phyloP scores from a whole-genome alignment of 2,888 invertebrate genomes.

The Tetropium fuscum region DNA sequence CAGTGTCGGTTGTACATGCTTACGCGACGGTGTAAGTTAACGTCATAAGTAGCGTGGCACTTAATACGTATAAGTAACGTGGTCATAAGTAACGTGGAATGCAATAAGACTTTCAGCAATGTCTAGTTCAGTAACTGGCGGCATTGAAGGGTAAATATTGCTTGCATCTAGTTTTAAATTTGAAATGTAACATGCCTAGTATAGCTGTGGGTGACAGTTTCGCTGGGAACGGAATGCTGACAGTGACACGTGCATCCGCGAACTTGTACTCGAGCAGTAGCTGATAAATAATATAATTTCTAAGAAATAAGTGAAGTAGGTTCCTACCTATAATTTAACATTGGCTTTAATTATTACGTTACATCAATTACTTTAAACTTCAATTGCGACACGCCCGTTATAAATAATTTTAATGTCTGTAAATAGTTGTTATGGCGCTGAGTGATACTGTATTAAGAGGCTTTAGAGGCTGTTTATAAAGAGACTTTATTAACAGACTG shows the following conservation, averaged over 20 bases:
- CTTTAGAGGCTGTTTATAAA: too few relatives aligned
- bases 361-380: background rate
- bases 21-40: too few relatives aligned
- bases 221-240: background rate
- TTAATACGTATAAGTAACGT: slow-evolving; percentile 22
- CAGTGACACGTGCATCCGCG: too few relatives aligned
- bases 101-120: slow-evolving; percentile 17
- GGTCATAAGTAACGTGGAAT: slow-evolving; percentile 24
- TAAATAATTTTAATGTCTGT: background rate
- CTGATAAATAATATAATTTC: background rate
- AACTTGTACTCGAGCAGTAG: too few relatives aligned
- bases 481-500: too few relatives aligned
- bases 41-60: too few relatives aligned
- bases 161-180: background rate
- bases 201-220: background rate
- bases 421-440: too few relatives aligned
- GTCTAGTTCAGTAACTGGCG: slow-evolving; percentile 23
- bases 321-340: background rate
- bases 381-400: background rate
- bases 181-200: background rate
- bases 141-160: slow-evolving; percentile 32
- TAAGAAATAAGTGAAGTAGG: background rate
- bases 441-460: too few relatives aligned
- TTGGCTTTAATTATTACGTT: background rate
- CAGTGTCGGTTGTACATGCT: too few relatives aligned